phyloP scores from a whole-genome alignment of 2,888 invertebrate species.

The Agonopterix subpropinquella region DNA sequence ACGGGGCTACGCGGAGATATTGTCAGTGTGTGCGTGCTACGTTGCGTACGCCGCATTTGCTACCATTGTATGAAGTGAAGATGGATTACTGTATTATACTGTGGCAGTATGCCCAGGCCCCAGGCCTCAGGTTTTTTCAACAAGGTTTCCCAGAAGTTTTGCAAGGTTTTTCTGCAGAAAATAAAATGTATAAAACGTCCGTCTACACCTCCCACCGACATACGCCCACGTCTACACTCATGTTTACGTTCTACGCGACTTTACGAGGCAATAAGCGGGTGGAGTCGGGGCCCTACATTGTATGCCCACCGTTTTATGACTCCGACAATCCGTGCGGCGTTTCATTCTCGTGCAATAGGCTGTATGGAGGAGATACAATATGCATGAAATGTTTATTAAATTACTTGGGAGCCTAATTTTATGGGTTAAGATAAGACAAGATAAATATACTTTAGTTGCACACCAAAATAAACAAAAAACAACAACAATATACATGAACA shows the following conservation, averaged over 20 bases:
- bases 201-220: neutral
- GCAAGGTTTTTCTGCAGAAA: neutral
- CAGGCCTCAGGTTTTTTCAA: neutral
- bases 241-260: slow-evolving; percentile 8
- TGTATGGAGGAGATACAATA: neutral
- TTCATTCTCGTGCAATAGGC: neutral
- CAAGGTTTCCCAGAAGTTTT: neutral
- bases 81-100: no score
- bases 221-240: slow-evolving; percentile 4
- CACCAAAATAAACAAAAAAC: no score
- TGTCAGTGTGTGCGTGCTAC: no score
- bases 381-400: no score
- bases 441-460: no score
- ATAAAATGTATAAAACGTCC: neutral
- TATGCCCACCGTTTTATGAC: slow-evolving; percentile 4
- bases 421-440: no score
- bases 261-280: slow-evolving; percentile 11
- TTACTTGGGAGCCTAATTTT: no score
- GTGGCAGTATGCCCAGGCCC: no score
- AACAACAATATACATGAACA: no score
- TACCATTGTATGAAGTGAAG: no score
- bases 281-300: slow-evolving; percentile 8
- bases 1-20: no score
- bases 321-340: neutral
- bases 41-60: no score